Base-by-base conservation (phyloP, 2,888 invertebrate genomes). In the Tetropium fuscum region DNA sequence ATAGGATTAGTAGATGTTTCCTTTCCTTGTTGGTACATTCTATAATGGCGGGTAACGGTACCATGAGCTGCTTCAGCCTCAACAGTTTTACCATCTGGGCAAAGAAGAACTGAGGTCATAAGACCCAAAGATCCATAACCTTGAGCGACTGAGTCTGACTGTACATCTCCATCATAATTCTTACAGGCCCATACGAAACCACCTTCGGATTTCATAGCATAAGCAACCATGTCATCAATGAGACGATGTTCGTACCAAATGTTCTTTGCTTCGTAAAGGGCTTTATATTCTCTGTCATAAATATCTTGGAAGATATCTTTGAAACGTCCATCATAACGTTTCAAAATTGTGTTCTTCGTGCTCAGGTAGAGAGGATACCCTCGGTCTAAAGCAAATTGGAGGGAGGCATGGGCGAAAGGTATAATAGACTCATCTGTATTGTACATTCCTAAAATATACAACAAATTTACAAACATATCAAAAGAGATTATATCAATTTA, bases 151-250 rank as follows among this genome's bases (percentile, higher is more conserved):
- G 97, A 94, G 82, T 99, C 98, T 0, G 97, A 97, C 82, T 99
- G 98, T 0, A 99, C 98, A 83, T 99, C 98, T 34, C 98, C 98
- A 78, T 99, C 98, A 80, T 99, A 99, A 82, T 99, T 99, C 82
- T 99, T 99, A 83, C 98, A 99, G 5, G 98, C 97, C 98, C 98
- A 99, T 0, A 99, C 97, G 81, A 98, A 99, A 34, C 98, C 98
- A 69, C 99, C 99, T 74, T 97, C 95, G 0, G 95, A 94, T 82
- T 98, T 98, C 94, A 98, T 94, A 22, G 92, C 91, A 77, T 97
- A 97, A 1, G 98, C 98, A 8, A 98, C 98, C 98, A 98, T 98
- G 77, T 99, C 98, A 80, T 99, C 98, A 77, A 99, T 99, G 51
- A 99, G 85, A 61, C 98, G 89, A 82, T 99, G 98, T 81, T 99